Base-by-base conservation (phyloP, 2,113 vertebrate species). In the Lampris megalopsis region DNA sequence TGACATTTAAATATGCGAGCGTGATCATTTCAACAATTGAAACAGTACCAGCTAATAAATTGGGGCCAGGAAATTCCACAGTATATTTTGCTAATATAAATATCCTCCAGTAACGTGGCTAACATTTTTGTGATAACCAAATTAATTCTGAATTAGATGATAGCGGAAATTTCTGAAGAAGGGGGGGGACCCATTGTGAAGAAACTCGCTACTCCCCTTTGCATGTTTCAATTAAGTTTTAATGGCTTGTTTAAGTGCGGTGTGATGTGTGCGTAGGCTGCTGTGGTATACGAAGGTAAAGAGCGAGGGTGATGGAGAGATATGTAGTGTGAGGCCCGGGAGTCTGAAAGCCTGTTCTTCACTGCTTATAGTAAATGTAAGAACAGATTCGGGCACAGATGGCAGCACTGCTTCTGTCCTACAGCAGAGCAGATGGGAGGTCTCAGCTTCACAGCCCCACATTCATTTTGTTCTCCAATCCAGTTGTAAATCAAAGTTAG, bases 371-470 rank as follows among this genome's bases (percentile, higher is more conserved):
- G 76, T 85, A 84, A 88, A 92, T 65, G 80, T 86, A 83, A 77
- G 84, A 88, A 65, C 87, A 86, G 89, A 84, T 81, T 79, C 79
- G 9, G 71, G 83, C 87, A 65, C 94, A 94, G 93, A 94, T 94
- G 93, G 92, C 86, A 67, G 73, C 83, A 80, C 69, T 77, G 80
- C 78, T 85, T 80, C 84, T 77, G 74, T 88, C 82, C 88, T 90
- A 71, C 86, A 87, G 80, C 68, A 52, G 77, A 86, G 87, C 94
- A 94, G 94, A 94, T 94, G 92, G 92, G 85, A 79, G 89, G 83
- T 84, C 88, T 94, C 85, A 82, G 88, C 92, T 89, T 86, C 89
- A 82, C 80, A 84, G 89, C 79, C 81, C 79, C 86, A 40, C 79
- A 88, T 92, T 90, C 72, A 77, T 91, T 91, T 85, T 74, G 79